Percentiles rank a stretch among this genome's conserved stretches.
Evolutionary conservation across 2,888 invertebrate genomes (phyloP).

Genomic region (Mesorhabditis sp.): DNA sequence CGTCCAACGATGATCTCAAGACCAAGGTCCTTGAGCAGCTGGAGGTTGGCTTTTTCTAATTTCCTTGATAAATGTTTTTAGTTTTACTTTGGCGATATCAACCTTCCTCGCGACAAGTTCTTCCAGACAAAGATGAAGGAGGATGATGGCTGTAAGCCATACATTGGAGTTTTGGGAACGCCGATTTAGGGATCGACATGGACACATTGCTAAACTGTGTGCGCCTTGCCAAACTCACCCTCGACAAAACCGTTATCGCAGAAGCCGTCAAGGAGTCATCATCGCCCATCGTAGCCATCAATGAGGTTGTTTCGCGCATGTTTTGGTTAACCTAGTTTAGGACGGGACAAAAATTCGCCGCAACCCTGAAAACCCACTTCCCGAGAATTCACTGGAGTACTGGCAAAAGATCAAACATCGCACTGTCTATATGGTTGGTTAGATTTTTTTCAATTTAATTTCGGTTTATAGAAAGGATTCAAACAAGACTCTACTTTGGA

Average conservation of each 20-base stretch:
- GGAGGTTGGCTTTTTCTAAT: background rate
- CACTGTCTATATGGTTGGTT: slow-evolving; percentile 72
- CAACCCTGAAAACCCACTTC: slow-evolving; percentile 72
- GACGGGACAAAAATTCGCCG: slow-evolving; percentile 74
- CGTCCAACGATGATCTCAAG: slow-evolving; percentile 74
- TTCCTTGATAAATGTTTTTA: slow-evolving; percentile 61
- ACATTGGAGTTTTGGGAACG: background rate
- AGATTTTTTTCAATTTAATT: slow-evolving; percentile 12
- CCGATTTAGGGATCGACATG: slow-evolving; percentile 73
- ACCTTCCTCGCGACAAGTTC: slow-evolving; percentile 86
- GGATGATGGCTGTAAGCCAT: slow-evolving; percentile 70
- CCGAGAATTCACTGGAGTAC: slow-evolving; percentile 78
- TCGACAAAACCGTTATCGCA: slow-evolving; percentile 71
- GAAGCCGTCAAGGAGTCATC: slow-evolving; percentile 74
- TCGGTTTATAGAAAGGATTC: slow-evolving; percentile 67
- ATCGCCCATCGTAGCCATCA: slow-evolving; percentile 60
- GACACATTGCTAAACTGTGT: slow-evolving; percentile 82
- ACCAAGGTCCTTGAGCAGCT: background rate
- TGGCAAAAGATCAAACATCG: slow-evolving; percentile 74
- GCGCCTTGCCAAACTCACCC: slow-evolving; percentile 70
- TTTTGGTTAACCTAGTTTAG: slow-evolving; percentile 50
- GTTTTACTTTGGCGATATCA: slow-evolving; percentile 83
- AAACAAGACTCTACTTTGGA: slow-evolving; percentile 67
- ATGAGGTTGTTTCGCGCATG: background rate
- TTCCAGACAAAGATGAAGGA: slow-evolving; percentile 78